A percentile compares a stretch with the other conserved stretches of the same genome.
Evolutionary conservation across 2,113 vertebrate genomes (phyloP).

Genomic region (Ranitomeya imitator): DNA sequence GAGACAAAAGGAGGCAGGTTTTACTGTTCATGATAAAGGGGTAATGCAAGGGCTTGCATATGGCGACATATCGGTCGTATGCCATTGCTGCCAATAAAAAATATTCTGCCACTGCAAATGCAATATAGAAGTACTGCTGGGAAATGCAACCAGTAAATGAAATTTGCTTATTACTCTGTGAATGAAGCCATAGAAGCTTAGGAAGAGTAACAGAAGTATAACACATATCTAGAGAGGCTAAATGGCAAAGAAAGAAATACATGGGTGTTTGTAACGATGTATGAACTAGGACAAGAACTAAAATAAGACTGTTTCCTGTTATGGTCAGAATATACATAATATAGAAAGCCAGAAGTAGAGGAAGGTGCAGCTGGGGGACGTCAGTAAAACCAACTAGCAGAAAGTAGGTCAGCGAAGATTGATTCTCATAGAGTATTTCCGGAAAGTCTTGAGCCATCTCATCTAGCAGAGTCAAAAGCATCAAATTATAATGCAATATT

Average conservation of each 20-base stretch:
- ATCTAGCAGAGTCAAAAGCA: background rate
- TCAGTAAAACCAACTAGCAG: slow-evolving; percentile 12
- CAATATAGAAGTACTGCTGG: slow-evolving; percentile 30
- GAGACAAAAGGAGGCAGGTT: background rate
- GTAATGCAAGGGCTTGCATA: background rate
- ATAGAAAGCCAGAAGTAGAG: slow-evolving; percentile 8
- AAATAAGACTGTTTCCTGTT: slow-evolving; percentile 23
- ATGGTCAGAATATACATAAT: slow-evolving; percentile 14
- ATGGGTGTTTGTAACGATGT: slow-evolving; percentile 11
- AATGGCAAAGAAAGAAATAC: slow-evolving; percentile 23
- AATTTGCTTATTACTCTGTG: background rate
- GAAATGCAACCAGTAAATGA: background rate
- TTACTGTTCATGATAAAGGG: background rate
- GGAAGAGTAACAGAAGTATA: slow-evolving; percentile 23
- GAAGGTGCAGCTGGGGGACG: background rate
- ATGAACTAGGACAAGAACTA: background rate
- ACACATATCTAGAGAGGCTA: slow-evolving; percentile 22
- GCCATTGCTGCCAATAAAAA: slow-evolving; percentile 35
- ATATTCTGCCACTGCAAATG: slow-evolving; percentile 35
- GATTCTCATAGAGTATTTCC: background rate
- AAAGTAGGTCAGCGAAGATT: background rate
- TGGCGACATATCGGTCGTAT: slow-evolving; percentile 24
- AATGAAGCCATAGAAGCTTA: background rate
- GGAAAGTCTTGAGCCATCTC: background rate
- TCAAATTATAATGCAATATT: background rate